Evolutionary conservation across 92 coral and sea anemone species (phyloP).

Genomic region (Zoanthus sansibaricus): DNA sequence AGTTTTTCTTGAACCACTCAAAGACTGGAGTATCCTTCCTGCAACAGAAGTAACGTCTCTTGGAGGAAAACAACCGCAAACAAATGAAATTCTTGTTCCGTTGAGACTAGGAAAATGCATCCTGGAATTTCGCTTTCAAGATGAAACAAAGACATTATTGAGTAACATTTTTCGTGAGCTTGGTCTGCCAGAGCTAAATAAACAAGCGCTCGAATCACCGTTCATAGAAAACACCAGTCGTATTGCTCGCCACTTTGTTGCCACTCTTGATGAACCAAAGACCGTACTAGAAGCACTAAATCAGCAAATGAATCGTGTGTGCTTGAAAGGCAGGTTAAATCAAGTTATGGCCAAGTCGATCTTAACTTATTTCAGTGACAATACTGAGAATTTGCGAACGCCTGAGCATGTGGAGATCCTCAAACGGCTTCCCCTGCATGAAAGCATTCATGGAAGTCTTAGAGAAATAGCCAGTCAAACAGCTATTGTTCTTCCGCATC

Average conservation of each 20-base stretch:
- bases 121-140: constrained; percentile 1
- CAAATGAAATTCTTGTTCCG: constrained; percentile 57
- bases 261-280: constrained; percentile 44
- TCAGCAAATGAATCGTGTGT: background rate
- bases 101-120: constrained; percentile 41
- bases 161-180: constrained; percentile 31
- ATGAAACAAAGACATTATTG: background rate
- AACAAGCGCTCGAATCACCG: background rate
- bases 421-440: constrained; percentile 56
- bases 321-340: background rate
- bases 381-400: background rate
- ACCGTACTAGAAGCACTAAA: constrained; percentile 26
- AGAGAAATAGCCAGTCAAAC: constrained; percentile 24
- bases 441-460: constrained; percentile 47
- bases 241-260: constrained; percentile 22
- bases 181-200: constrained; percentile 46
- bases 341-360: background rate
- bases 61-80: background rate
- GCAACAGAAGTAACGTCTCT: background rate
- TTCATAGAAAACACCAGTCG: background rate
- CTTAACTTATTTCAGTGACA: constrained; percentile 42
- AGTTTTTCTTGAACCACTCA: constrained; percentile 50
- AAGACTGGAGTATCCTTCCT: constrained; percentile 57
- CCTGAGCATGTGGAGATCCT: constrained; percentile 18
- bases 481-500: constrained; percentile 50